phyloP scores from a whole-genome alignment of 2,888 invertebrate genomes.

The Heterodera filipjevi region DNA sequence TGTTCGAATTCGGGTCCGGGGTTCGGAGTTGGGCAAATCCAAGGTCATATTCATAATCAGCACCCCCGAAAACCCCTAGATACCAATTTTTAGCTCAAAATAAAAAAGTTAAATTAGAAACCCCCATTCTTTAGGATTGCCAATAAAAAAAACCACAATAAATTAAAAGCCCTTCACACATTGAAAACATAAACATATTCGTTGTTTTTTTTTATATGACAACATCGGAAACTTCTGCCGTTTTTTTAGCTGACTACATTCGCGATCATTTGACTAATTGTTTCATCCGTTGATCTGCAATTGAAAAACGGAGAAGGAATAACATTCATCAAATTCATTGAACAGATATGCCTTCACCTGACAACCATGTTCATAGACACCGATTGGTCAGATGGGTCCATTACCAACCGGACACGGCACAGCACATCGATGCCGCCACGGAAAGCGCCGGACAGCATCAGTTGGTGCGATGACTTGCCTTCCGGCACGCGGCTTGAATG shows the following conservation, averaged over 20 bases:
- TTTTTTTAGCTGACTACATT: slow-evolving; percentile 29
- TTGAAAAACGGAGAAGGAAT: not conserved
- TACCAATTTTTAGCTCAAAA: too few species aligned
- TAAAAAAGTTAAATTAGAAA: too few species aligned
- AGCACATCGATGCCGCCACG: slow-evolving; percentile 75
- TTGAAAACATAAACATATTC: too few species aligned
- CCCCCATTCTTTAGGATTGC: too few species aligned
- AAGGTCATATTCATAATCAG: too few species aligned
- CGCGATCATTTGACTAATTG: slow-evolving; percentile 33
- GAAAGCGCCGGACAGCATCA: slow-evolving; percentile 83
- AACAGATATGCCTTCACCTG: slow-evolving; percentile 42
- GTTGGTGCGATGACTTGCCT: slow-evolving; percentile 80
- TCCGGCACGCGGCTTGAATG: slow-evolving; percentile 81
- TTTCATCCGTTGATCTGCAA: slow-evolving; percentile 32
- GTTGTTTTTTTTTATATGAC: too few species aligned
- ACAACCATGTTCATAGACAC: slow-evolving; percentile 60
- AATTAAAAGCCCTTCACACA: too few species aligned
- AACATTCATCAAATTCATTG: not conserved
- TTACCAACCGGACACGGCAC: slow-evolving; percentile 53
- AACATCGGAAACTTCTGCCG: not conserved
- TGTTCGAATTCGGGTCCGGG: too few species aligned
- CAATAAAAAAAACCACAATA: too few species aligned
- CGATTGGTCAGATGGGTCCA: slow-evolving; percentile 58
- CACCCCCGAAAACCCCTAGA: too few species aligned
- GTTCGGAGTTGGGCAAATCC: too few species aligned